phyloP scores from a whole-genome alignment of 2,113 vertebrate genomes.

The Pteruthius melanotis region DNA sequence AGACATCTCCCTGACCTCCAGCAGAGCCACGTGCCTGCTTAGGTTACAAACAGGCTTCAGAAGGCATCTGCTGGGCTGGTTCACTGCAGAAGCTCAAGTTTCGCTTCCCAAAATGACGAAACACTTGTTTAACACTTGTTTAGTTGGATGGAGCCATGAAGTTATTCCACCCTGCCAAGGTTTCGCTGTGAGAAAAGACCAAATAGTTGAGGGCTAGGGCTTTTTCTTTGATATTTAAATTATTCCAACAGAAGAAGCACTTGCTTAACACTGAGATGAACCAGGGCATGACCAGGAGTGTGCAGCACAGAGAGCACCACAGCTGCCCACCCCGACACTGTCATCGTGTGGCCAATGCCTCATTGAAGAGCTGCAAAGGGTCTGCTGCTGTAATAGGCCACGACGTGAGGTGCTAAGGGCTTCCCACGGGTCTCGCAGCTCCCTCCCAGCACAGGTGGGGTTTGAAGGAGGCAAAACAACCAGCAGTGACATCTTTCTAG shows the following conservation, averaged over 20 bases:
- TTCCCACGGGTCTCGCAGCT: not conserved
- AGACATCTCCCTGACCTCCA: not conserved
- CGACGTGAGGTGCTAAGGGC: not conserved
- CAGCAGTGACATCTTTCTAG: not conserved
- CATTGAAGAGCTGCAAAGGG: not conserved
- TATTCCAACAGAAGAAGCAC: not conserved
- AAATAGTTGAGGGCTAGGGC: not conserved
- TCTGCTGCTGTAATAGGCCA: rapidly evolving
- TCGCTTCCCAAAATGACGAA: not conserved
- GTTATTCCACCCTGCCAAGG: not conserved
- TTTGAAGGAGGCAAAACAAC: not conserved
- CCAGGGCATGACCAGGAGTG: not conserved
- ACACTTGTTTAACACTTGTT: not conserved
- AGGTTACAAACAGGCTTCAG: not conserved
- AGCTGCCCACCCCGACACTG: not conserved
- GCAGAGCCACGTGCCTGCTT: not conserved
- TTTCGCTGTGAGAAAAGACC: not conserved
- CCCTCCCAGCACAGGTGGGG: not conserved
- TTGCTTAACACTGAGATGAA: rapidly evolving
- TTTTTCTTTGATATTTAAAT: not conserved
- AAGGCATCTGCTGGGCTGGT: not conserved
- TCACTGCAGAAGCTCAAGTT: not conserved
- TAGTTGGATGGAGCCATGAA: not conserved
- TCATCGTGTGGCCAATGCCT: rapidly evolving
- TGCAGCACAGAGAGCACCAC: not conserved